These are phyloP conservation scores for Calameuta idolon DNA, from an alignment of 2,888 invertebrate species.

Conservation along the genomic window DNA sequence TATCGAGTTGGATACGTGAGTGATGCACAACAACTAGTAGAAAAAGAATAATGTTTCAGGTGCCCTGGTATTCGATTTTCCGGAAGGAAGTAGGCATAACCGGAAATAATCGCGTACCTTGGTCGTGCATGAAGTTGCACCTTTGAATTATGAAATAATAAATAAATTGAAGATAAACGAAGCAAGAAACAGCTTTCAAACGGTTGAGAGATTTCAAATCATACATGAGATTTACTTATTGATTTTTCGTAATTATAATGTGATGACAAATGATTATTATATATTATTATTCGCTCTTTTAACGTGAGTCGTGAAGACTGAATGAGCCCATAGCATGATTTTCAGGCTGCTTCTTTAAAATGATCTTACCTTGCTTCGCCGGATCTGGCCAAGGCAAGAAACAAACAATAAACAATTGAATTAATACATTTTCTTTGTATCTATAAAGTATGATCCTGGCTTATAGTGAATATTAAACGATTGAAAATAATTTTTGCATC, in stretches of 20 bases:
- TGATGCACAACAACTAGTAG: background rate
- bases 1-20: background rate
- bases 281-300: conserved; percentile 15
- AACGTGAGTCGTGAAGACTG: conserved; percentile 23
- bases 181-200: background rate
- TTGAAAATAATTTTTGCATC: background rate
- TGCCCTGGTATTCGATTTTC: background rate
- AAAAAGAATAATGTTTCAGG: background rate
- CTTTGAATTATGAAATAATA: background rate
- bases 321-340: conserved; percentile 33
- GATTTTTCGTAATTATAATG: background rate
- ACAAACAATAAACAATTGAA: conserved; percentile 46
- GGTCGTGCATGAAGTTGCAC: background rate
- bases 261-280: conserved; percentile 7
- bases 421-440: conserved; percentile 40
- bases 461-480: background rate
- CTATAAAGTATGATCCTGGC: background rate
- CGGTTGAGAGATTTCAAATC: background rate
- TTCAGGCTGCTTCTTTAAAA: conserved; percentile 24
- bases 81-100: background rate
- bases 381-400: conserved; percentile 59
- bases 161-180: background rate
- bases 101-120: background rate
- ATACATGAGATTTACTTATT: background rate
- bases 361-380: conserved; percentile 60